Evolutionary conservation across 2,113 vertebrate genomes (phyloP), one percentile per base, ranked within the genome.

Genomic region (Laterallus jamaicensis): DNA sequence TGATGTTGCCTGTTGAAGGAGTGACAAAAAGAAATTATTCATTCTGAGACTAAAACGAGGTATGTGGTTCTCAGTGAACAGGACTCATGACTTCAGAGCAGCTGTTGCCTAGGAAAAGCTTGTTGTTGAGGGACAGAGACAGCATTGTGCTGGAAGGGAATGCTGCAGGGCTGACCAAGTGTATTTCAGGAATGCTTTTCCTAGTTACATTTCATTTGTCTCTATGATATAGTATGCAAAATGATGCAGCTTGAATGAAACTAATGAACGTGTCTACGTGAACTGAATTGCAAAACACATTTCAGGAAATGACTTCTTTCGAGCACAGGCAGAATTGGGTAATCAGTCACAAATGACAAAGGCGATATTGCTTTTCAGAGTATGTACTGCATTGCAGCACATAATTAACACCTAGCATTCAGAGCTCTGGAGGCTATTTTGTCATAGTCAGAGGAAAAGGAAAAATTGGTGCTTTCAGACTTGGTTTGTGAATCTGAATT

Each of bases 291-390:
- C 84, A 84, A 92, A 84, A 63, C 87, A 94, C 69, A 97, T 96
- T 93, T 93, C 83, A 83, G 82, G 88, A 95, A 96, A 96, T 93
- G 88, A 76, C 56, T 91, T 92, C 71, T 86, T 92, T 82, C 64
- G 76, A 83, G 90, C 47, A 90, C 47, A 70, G 26, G 64, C 47
- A 60, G 89, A 96, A 96, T 78, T 94, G 89, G 56, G 58, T 95
- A 92, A 95, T 97, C 79, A 81, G 90, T 97, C 85, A 93, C 75
- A 91, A 87, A 95, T 68, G 84, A 91, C 95, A 96, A 88, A 88
- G 70, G 50, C 24, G 26, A 62, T 95, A 94, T 68, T 96, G 54
- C 80, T 96, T 96, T 96, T 79, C 75, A 37, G 78, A 79, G 56
- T 90, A 86, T 39, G 68, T 80, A 78, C 92, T 84, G 82, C 82